Evolutionary conservation across 64 coral and sea anemone species (phyloP).

Genomic region (Stichodactyla mertensii): DNA sequence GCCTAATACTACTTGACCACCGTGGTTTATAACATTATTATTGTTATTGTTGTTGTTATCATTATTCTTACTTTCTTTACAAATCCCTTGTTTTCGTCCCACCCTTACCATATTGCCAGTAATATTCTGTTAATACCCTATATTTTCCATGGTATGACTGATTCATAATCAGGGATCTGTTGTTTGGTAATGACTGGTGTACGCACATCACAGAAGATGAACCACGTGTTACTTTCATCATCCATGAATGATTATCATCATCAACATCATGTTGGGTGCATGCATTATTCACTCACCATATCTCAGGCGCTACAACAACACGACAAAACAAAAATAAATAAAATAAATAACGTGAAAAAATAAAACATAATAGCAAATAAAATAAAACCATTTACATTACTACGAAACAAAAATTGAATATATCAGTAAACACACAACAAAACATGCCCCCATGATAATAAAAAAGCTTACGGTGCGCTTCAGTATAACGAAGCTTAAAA

Average conservation of each 20-base stretch:
- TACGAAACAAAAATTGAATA: not conserved
- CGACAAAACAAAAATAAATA: not conserved
- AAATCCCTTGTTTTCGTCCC: not conserved
- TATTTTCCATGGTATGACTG: not conserved
- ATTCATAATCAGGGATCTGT: not conserved
- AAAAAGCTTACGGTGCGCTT: not conserved
- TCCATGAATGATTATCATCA: slow-evolving; percentile 16
- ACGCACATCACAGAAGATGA: not conserved
- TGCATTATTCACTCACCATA: slow-evolving; percentile 25
- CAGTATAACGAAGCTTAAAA: not conserved
- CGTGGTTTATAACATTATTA: too few relatives aligned
- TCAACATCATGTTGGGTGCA: not conserved
- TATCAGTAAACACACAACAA: not conserved
- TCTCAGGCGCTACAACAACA: slow-evolving; percentile 16
- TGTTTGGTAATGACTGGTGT: not conserved
- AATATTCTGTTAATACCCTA: not conserved
- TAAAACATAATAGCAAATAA: not conserved
- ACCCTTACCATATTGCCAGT: not conserved
- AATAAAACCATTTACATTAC: not conserved
- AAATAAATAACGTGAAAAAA: not conserved
- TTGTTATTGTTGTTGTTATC: too few relatives aligned
- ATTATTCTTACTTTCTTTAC: too few relatives aligned
- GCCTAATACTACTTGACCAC: too few relatives aligned
- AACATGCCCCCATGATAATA: not conserved
- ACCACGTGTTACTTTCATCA: slow-evolving; percentile 21